Base-by-base conservation (phyloP, 2,888 invertebrate genomes). In the Daptonema setosum region DNA sequence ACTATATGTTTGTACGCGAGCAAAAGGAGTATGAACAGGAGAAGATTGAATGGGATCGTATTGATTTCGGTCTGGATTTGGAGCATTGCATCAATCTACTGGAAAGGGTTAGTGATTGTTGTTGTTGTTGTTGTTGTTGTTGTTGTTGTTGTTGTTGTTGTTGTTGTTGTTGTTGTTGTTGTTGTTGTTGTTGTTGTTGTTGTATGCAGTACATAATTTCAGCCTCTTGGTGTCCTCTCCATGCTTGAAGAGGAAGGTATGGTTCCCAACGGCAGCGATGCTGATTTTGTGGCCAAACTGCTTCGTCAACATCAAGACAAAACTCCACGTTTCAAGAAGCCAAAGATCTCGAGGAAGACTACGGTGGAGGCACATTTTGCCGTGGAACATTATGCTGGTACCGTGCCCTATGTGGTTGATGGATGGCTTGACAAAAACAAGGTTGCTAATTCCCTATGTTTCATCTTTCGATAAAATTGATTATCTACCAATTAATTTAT, bases 11-110 rank as follows among this genome's bases (percentile, higher is more conserved):
- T 56, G 62, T 66, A 26, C 63, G 63, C 48, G 66, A 67, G 57
- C 64, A 66, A 59, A 61, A 60, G 25, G 67, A 68, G 54, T 68
- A 68, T 58, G 54, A 62, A 52, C 62, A 62, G 29, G 68, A 68
- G 56, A 63, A 65, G 20, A 63, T 68, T 57, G 58, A 61, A 51
- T 68, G 90, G 90, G 79, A 80, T 65, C 88, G 88, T 78, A 87
- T 88, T 75, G 88, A 90, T 80, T 91, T 88, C 56, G 66, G 65
- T 22, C 61, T 64, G 43, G 68, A 68, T 55, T 60, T 68, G 1
- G 65, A 67, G 55, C 63, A 63, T 2, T 66, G 68, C 11, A 67
- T 68, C 48, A 63, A 65, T 50, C 55, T 68, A 43, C 66, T 68
- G 56, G 68, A 68, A 56, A 64, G 63, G 61, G 66, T 65, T n/a